Percentiles rank a stretch among this genome's conserved stretches.
These are phyloP conservation scores for Misgurnus anguillicaudatus DNA, from an alignment of 2,113 vertebrate genomes.

Conservation along the genomic window DNA sequence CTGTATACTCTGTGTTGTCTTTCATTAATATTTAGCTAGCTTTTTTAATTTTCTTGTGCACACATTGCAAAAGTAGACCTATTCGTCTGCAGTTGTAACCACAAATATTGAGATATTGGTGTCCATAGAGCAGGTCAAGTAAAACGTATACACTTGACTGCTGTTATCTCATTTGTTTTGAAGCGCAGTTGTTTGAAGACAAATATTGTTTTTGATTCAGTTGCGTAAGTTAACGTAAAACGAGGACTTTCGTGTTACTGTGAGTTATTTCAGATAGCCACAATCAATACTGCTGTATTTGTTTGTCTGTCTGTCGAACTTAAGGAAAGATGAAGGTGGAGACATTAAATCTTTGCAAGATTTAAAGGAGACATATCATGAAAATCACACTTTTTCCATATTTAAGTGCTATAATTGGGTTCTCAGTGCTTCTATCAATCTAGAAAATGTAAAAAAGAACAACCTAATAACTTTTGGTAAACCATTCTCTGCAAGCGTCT, in stretches of 20 bases:
- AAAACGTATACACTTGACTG: background rate
- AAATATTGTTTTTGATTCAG: background rate
- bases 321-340: too few relatives aligned
- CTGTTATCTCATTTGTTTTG: background rate
- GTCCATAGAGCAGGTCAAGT: background rate
- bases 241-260: background rate
- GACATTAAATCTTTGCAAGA: too few relatives aligned
- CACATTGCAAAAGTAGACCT: background rate
- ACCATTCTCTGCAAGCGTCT: too few relatives aligned
- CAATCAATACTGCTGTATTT: background rate
- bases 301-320: too few relatives aligned
- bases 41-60: background rate
- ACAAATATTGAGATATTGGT: background rate
- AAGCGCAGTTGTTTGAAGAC: background rate
- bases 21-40: slow-evolving; percentile 3
- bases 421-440: too few relatives aligned
- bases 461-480: too few relatives aligned
- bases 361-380: too few relatives aligned
- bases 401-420: too few relatives aligned
- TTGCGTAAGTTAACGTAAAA: background rate
- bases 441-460: too few relatives aligned
- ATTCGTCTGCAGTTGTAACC: background rate
- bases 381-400: too few relatives aligned
- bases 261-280: background rate
- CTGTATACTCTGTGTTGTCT: background rate